Conservation (phyloP, 2,113 vertebrate species). For the Conger conger region DNA sequence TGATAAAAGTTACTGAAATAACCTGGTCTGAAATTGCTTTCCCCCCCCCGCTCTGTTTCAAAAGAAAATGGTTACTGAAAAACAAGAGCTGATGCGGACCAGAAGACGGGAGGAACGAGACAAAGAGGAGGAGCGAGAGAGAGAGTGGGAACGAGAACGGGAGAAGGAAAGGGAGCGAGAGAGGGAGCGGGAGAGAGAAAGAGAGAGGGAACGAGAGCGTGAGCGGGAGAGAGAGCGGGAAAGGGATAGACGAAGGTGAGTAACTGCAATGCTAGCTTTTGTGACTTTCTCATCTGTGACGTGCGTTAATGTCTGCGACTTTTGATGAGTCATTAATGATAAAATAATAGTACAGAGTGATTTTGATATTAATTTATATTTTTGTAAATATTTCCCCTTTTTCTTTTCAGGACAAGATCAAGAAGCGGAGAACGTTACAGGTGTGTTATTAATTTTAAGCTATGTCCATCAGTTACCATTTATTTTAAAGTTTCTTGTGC, state of each 20-base stretch:
- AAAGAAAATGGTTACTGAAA: slow-evolving; percentile 92
- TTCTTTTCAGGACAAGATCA: slow-evolving; percentile 65
- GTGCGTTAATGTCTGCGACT: background rate
- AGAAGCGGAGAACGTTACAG: slow-evolving; percentile 70
- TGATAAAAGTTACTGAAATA: background rate
- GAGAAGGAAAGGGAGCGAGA: slow-evolving; percentile 59
- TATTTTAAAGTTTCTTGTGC: background rate
- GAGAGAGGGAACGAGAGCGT: slow-evolving; percentile 53
- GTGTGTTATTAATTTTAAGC: slow-evolving; percentile 40
- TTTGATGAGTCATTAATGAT: background rate
- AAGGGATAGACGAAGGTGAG: slow-evolving; percentile 65
- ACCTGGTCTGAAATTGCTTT: background rate
- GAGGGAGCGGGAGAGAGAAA: slow-evolving; percentile 49
- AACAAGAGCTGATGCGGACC: slow-evolving; percentile 89
- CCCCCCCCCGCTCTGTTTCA: slow-evolving; percentile 7
- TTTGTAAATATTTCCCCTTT: background rate
- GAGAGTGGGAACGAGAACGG: slow-evolving; percentile 64
- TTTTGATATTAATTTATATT: background rate
- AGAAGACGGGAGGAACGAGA: slow-evolving; percentile 92
- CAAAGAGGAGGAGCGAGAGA: slow-evolving; percentile 74
- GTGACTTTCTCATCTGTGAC: background rate
- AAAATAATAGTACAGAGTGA: background rate
- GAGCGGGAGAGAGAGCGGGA: slow-evolving; percentile 60
- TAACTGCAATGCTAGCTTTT: background rate
- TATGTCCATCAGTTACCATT: background rate